These are phyloP conservation scores for Tetragnatha versicolor DNA, from an alignment of 1,140 invertebrate genomes.

Conservation along the genomic window DNA sequence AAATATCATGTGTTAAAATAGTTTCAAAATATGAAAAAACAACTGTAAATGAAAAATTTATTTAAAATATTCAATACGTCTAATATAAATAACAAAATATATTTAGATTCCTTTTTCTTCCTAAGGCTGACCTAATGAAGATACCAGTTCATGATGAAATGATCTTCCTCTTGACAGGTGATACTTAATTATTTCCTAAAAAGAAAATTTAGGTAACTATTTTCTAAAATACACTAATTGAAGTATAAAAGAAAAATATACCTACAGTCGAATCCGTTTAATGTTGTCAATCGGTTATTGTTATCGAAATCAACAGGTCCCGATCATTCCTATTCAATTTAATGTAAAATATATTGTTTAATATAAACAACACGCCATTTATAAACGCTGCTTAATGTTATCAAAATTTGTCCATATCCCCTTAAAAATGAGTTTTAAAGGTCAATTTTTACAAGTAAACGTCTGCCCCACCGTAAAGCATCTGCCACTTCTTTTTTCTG, in stretches of 20 bases:
- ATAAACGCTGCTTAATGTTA: background rate
- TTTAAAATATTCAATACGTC: background rate
- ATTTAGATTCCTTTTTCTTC: background rate
- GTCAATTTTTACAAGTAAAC: no score
- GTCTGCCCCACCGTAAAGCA: no score
- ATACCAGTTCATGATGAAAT: conserved; percentile 23
- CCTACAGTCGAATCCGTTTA: background rate
- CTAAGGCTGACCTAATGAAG: background rate
- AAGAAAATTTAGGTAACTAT: no score
- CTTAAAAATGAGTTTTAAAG: no score
- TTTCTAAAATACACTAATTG: no score
- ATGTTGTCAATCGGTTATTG: background rate
- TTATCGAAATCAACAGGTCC: background rate
- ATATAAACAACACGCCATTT: background rate
- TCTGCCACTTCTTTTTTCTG: no score
- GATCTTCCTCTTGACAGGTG: conserved; percentile 27
- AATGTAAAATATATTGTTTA: background rate
- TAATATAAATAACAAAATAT: background rate
- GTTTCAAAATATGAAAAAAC: background rate
- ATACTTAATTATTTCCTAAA: conserved; percentile 31
- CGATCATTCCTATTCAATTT: background rate
- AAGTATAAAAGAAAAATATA: background rate
- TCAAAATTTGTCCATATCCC: no score
- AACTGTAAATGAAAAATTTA: background rate
- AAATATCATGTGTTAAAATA: background rate